Evolutionary conservation across 2,113 vertebrate species (phyloP).

Genomic region (Rhegmatorhina hoffmannsi): DNA sequence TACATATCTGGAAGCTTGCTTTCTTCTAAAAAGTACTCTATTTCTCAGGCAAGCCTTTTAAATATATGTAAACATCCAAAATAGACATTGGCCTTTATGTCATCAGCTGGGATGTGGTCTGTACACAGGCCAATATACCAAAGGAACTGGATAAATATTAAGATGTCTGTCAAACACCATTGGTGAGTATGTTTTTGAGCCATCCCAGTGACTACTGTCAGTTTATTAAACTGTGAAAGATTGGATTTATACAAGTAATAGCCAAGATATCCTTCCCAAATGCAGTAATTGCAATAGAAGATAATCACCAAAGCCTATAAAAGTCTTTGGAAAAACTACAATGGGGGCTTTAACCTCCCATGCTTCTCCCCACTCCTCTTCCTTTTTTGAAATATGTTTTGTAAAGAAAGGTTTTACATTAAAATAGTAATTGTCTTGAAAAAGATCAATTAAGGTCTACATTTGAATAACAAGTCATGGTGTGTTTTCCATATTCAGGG

Average conservation of each 20-base stretch:
- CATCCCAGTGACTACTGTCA: not conserved
- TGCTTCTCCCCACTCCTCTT: not conserved
- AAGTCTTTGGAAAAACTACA: not conserved
- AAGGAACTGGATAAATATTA: not conserved
- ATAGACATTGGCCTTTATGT: not conserved
- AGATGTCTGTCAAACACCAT: not conserved
- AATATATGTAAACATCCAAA: not conserved
- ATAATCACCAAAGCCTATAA: not conserved
- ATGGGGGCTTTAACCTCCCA: not conserved
- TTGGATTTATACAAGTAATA: not conserved
- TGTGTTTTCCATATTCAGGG: not conserved
- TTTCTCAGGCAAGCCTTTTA: not conserved
- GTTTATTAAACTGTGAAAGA: not conserved
- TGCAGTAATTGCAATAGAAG: not conserved
- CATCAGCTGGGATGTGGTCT: not conserved
- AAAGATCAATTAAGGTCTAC: not conserved
- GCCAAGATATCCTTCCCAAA: not conserved
- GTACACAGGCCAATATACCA: not conserved
- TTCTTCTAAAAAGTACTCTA: not conserved
- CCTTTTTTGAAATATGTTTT: not conserved
- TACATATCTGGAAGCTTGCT: not conserved
- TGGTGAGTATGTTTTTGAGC: not conserved
- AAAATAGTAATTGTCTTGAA: not conserved
- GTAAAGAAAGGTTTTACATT: not conserved
- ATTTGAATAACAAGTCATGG: not conserved